These are phyloP conservation scores for Pteria penguin DNA, from an alignment of 2,888 invertebrate species.

Conservation along the genomic window DNA sequence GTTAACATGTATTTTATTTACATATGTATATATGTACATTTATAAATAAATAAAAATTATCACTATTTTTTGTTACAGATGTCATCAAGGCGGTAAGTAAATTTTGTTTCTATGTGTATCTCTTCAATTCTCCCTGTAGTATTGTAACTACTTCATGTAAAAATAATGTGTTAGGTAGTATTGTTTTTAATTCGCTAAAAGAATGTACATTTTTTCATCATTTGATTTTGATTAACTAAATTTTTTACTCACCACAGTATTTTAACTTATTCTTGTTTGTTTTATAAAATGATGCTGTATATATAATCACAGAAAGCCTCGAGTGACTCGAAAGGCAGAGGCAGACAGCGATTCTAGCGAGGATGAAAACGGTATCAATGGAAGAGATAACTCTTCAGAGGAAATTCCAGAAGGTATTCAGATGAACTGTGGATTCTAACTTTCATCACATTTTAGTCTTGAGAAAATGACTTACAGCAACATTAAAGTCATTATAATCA, in stretches of 20 bases:
- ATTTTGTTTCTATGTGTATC: conserved; percentile 16
- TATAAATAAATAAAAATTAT: not conserved
- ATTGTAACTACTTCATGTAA: too few species aligned
- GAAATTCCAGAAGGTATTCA: conserved; percentile 55
- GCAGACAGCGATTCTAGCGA: conserved; percentile 26
- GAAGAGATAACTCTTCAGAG: conserved; percentile 26
- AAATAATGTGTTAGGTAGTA: too few species aligned
- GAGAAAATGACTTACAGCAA: too few species aligned
- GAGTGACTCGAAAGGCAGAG: conserved; percentile 41
- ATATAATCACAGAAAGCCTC: conserved; percentile 39
- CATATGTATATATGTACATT: not conserved
- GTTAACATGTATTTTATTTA: too few species aligned
- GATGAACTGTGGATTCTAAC: too few species aligned
- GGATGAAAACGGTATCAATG: conserved; percentile 32
- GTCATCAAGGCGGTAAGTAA: conserved; percentile 40
- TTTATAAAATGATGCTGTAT: not conserved
- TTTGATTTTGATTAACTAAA: not conserved
- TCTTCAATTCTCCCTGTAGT: too few species aligned
- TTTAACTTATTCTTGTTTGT: not conserved
- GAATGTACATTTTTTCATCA: too few species aligned
- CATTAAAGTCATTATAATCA: too few species aligned
- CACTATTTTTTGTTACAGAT: conserved; percentile 37
- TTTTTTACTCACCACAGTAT: not conserved
- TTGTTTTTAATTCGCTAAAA: too few species aligned
- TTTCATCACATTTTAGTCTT: too few species aligned